These are phyloP conservation scores for Limosa lapponica DNA, from an alignment of 2,797 vertebrate genomes.

Conservation along the genomic window DNA sequence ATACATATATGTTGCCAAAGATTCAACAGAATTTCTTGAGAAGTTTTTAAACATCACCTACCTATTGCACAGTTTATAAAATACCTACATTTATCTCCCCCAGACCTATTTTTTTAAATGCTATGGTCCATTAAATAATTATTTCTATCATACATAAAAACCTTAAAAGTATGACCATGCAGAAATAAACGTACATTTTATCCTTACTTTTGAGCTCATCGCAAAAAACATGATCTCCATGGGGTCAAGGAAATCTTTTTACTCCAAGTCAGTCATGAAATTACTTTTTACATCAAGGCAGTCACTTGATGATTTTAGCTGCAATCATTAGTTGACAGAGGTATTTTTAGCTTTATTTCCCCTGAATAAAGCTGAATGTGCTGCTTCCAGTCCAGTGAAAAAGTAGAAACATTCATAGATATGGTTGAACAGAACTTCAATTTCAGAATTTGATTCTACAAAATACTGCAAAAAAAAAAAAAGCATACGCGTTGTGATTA, in stretches of 20 bases:
- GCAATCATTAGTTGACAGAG: not conserved
- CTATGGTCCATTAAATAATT: not conserved
- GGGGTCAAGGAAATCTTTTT: not conserved
- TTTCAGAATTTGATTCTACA: not conserved
- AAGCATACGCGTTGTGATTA: not conserved
- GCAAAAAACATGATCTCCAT: not conserved
- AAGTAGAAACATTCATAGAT: not conserved
- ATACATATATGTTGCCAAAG: not conserved
- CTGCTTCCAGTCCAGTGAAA: not conserved
- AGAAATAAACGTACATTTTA: rapidly evolving
- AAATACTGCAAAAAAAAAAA: not conserved
- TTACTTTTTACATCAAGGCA: not conserved
- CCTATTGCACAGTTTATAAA: not conserved
- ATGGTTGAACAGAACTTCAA: not conserved
- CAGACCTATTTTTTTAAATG: not conserved
- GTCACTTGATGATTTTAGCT: not conserved
- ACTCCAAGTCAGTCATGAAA: not conserved
- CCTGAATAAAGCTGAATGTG: not conserved
- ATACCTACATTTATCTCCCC: not conserved
- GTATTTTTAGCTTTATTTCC: not conserved
- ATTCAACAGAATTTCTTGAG: not conserved
- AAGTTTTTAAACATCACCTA: not conserved
- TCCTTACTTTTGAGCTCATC: not conserved
- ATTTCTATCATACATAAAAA: not conserved
- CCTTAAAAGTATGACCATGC: not conserved